Evolutionary conservation across 2,113 vertebrate species (phyloP).

Genomic region (Coryphaenoides rupestris): DNA sequence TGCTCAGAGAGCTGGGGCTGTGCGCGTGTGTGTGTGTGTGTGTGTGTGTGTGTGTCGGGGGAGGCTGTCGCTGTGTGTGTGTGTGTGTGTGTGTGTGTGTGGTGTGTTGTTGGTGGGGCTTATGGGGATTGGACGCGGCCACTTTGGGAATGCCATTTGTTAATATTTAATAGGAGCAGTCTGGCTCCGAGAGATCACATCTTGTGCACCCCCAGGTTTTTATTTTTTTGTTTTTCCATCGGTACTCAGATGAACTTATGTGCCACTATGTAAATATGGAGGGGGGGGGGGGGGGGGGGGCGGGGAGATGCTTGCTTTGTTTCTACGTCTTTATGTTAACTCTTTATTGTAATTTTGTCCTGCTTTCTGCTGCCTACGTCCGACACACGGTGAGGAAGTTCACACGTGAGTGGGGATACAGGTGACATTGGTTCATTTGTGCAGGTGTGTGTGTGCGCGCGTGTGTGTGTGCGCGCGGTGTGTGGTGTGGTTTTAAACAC

Average conservation of each 20-base stretch:
- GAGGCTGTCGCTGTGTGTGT: conserved; percentile 28
- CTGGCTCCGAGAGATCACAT: conserved; percentile 67
- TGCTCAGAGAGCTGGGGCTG: conserved; percentile 47
- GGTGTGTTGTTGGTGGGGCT: conserved; percentile 60
- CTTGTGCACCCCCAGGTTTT: conserved; percentile 59
- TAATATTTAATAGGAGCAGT: conserved; percentile 76
- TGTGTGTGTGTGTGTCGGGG: too few relatives aligned
- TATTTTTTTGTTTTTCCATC: too few relatives aligned
- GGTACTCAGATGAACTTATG: conserved; percentile 60
- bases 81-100: too few relatives aligned
- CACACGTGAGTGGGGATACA: too few relatives aligned
- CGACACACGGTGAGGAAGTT: too few relatives aligned
- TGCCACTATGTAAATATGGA: conserved; percentile 63
- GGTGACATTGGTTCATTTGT: too few relatives aligned
- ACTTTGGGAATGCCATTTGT: conserved; percentile 72
- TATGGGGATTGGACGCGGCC: conserved; percentile 65
- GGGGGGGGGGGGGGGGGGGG: conserved; percentile 25
- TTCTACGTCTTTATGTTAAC: conserved; percentile 8
- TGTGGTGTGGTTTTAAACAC: too few relatives aligned
- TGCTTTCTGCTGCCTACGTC: too few relatives aligned
- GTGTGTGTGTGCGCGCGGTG: too few relatives aligned
- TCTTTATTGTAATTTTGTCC: too few relatives aligned
- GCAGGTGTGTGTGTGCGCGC: too few relatives aligned
- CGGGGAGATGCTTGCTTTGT: neutral
- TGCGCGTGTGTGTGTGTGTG: conserved; percentile 52